Conservation (phyloP, 2,797 vertebrate species). For the Periparus ater region DNA sequence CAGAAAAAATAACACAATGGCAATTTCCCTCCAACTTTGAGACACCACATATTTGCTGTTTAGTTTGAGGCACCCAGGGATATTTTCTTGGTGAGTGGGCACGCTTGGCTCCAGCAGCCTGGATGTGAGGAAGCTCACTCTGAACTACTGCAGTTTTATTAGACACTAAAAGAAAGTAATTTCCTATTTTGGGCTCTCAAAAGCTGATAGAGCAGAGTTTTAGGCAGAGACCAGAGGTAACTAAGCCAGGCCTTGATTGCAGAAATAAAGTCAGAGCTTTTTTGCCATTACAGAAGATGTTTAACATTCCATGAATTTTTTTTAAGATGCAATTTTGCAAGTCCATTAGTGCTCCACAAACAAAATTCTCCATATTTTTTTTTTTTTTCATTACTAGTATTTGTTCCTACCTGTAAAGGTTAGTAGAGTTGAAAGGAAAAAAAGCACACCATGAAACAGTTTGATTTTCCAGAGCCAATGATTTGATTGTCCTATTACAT, state of each 20-base stretch:
- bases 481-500: not conserved
- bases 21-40: not conserved
- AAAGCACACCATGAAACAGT: not conserved
- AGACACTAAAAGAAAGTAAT: not conserved
- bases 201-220: not conserved
- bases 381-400: not conserved
- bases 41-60: not conserved
- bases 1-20: not conserved
- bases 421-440: not conserved
- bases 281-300: not conserved
- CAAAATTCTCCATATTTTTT: not conserved
- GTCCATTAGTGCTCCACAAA: not conserved
- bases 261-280: not conserved
- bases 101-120: not conserved
- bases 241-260: not conserved
- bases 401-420: not conserved
- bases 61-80: not conserved
- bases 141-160: not conserved
- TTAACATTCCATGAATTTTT: not conserved
- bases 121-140: not conserved
- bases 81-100: not conserved
- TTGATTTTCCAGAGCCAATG: not conserved
- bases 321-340: not conserved
- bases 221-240: not conserved
- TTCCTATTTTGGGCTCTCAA: not conserved